Conservation (phyloP, 2,797 vertebrate genomes). For the Glossophaga mutica region DNA sequence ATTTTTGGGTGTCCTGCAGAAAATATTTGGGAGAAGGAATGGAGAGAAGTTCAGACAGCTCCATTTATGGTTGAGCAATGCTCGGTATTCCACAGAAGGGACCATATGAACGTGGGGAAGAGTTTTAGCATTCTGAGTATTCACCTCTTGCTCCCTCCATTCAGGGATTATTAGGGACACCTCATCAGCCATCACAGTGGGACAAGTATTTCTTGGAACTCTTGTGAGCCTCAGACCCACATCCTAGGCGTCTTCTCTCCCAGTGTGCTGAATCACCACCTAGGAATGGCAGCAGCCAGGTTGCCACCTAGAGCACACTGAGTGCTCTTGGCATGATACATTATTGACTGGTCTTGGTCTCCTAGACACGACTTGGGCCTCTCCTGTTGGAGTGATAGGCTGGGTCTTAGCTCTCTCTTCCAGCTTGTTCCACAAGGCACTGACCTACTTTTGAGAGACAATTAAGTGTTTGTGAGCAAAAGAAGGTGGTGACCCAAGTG, state of each 20-base stretch:
- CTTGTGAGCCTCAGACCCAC: background rate
- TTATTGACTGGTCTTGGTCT: slow-evolving; percentile 58
- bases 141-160: slow-evolving; percentile 50
- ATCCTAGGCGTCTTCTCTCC: slow-evolving; percentile 24
- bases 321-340: background rate
- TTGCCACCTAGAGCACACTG: slow-evolving; percentile 33
- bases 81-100: slow-evolving; percentile 62
- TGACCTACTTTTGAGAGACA: slow-evolving; percentile 77
- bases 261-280: slow-evolving; percentile 39
- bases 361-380: slow-evolving; percentile 47
- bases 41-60: slow-evolving; percentile 51
- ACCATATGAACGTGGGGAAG: slow-evolving; percentile 16
- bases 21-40: slow-evolving; percentile 59
- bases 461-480: slow-evolving; percentile 72
- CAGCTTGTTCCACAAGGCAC: slow-evolving; percentile 49
- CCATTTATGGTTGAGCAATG: slow-evolving; percentile 75
- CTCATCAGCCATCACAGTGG: slow-evolving; percentile 40
- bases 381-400: slow-evolving; percentile 23
- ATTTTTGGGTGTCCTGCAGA: slow-evolving; percentile 63
- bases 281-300: slow-evolving; percentile 50
- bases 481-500: slow-evolving; percentile 43
- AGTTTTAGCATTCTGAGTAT: slow-evolving; percentile 43
- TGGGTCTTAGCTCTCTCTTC: slow-evolving; percentile 21
- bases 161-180: slow-evolving; percentile 30
- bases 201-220: slow-evolving; percentile 29